A percentile compares a stretch with the other conserved stretches of the same genome.
These are phyloP conservation scores for Caenorhabditis sp. DNA, from an alignment of 2,888 invertebrate genomes.

Conservation along the genomic window DNA sequence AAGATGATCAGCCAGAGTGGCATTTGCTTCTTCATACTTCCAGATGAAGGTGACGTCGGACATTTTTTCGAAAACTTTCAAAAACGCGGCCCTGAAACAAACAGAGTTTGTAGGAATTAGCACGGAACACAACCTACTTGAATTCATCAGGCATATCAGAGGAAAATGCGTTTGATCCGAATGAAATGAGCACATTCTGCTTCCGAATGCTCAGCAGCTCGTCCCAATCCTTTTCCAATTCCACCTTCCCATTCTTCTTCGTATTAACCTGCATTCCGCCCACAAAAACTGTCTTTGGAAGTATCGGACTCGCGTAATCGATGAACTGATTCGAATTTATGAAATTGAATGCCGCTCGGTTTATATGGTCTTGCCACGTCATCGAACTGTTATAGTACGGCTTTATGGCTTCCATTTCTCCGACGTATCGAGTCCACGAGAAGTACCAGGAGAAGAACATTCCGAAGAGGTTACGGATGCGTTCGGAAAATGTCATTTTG, in stretches of 20 bases:
- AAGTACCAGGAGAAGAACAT: slow-evolving; percentile 29
- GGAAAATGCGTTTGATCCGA: slow-evolving; percentile 49
- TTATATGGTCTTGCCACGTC: slow-evolving; percentile 33
- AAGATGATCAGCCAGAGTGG: slow-evolving; percentile 39
- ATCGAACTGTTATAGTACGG: slow-evolving; percentile 15
- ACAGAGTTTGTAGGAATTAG: slow-evolving; percentile 11
- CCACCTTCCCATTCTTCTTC: slow-evolving; percentile 22
- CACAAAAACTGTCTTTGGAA: slow-evolving; percentile 50
- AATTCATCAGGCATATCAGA: slow-evolving; percentile 23
- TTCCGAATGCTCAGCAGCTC: slow-evolving; percentile 18
- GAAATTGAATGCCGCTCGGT: slow-evolving; percentile 32
- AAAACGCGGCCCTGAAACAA: slow-evolving; percentile 19
- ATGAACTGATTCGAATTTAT: slow-evolving; percentile 54
- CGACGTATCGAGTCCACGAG: slow-evolving; percentile 7
- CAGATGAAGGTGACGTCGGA: slow-evolving; percentile 55
- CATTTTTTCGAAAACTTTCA: slow-evolving; percentile 47
- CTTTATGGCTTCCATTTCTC: slow-evolving; percentile 34
- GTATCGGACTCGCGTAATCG: slow-evolving; percentile 42
- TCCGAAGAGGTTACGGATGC: slow-evolving; percentile 16
- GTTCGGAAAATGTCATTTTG: slow-evolving; percentile 29
- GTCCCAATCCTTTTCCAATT: slow-evolving; percentile 37
- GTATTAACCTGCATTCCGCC: slow-evolving; percentile 57
- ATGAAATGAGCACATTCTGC: slow-evolving; percentile 48
- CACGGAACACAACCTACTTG: not conserved
- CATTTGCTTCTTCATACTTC: slow-evolving; percentile 58